Conservation (phyloP, 1,140 invertebrate species). For the Leptoteleia sp. region DNA sequence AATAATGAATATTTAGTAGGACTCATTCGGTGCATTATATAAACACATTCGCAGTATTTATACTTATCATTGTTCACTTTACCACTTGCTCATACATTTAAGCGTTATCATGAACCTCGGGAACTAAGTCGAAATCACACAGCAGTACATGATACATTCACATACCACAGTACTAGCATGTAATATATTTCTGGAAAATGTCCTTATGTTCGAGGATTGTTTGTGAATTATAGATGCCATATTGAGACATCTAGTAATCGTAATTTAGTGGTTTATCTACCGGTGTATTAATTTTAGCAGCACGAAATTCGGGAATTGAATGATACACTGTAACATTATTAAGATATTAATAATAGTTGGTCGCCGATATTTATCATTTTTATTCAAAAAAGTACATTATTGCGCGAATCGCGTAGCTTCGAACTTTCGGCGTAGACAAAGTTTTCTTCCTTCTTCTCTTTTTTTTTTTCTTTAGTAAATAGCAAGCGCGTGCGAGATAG, state of each 20-base stretch:
- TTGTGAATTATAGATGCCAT: slow-evolving; percentile 58
- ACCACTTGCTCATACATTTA: slow-evolving; percentile 44
- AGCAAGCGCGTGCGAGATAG: slow-evolving; percentile 34
- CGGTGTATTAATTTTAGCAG: slow-evolving; percentile 40
- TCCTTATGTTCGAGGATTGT: slow-evolving; percentile 54
- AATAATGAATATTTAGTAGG: slow-evolving; percentile 3
- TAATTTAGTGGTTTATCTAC: slow-evolving; percentile 59
- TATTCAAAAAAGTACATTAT: too few species aligned
- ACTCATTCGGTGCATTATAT: slow-evolving; percentile 5
- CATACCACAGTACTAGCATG: slow-evolving; percentile 23
- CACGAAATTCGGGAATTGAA: neutral
- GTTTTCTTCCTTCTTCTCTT: too few species aligned
- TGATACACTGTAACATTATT: slow-evolving; percentile 6
- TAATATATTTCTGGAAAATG: slow-evolving; percentile 63
- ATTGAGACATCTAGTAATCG: slow-evolving; percentile 60
- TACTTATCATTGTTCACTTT: slow-evolving; percentile 56
- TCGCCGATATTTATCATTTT: neutral
- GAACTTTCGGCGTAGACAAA: slow-evolving; percentile 8
- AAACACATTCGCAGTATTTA: slow-evolving; percentile 36
- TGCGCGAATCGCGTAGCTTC: neutral
- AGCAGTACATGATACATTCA: slow-evolving; percentile 50
- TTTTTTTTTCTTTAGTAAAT: slow-evolving; percentile 22
- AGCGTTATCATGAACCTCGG: slow-evolving; percentile 52
- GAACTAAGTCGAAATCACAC: slow-evolving; percentile 62
- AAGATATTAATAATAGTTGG: slow-evolving; percentile 9